These are phyloP conservation scores for Oreotrochilus melanogaster DNA, from an alignment of 2,113 vertebrate species.

Conservation along the genomic window DNA sequence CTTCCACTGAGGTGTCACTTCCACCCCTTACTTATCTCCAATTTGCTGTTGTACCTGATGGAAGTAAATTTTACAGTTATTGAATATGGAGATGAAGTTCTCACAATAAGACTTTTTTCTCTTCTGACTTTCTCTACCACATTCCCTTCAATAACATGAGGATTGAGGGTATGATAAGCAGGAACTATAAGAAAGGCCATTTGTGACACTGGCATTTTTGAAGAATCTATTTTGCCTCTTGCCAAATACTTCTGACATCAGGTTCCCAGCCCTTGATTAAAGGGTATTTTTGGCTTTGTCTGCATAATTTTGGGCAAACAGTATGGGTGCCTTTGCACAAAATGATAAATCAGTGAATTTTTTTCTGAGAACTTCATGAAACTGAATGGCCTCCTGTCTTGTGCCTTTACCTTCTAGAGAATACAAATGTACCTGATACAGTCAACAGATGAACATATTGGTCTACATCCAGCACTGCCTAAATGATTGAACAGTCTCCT, in stretches of 20 bases:
- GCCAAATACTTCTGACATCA: background rate
- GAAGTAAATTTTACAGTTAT: background rate
- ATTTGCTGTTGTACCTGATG: background rate
- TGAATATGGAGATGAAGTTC: background rate
- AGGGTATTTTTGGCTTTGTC: background rate
- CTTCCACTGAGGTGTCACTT: background rate
- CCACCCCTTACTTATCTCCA: background rate
- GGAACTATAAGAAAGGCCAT: background rate
- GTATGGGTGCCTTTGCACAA: background rate
- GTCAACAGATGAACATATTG: background rate
- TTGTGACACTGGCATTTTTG: background rate
- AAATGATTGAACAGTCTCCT: background rate
- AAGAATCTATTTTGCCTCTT: background rate
- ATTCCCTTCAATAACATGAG: background rate
- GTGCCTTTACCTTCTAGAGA: background rate
- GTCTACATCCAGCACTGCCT: background rate
- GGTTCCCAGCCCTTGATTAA: background rate
- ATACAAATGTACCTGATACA: background rate
- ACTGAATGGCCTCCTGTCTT: background rate
- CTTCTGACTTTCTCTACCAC: background rate
- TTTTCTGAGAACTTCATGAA: background rate
- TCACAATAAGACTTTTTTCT: background rate
- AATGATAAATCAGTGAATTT: background rate
- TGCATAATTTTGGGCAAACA: background rate
- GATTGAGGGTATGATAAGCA: background rate